These are phyloP conservation scores for Theristicus caerulescens DNA, from an alignment of 2,113 vertebrate genomes.

Conservation along the genomic window DNA sequence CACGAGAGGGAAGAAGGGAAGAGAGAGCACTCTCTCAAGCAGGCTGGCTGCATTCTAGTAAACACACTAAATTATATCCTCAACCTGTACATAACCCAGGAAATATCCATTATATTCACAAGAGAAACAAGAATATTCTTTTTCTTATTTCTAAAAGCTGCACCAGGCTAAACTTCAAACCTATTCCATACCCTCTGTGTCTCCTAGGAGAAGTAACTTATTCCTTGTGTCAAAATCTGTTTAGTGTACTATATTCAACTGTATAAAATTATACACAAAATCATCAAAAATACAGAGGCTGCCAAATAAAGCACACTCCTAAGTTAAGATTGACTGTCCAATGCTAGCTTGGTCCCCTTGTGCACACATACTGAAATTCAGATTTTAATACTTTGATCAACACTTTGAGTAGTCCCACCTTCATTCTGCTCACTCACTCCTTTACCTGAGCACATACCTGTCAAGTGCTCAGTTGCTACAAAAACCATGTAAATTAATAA, in stretches of 20 bases:
- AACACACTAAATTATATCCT: neutral
- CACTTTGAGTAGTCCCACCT: neutral
- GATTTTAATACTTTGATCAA: neutral
- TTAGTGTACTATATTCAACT: neutral
- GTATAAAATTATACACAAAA: neutral
- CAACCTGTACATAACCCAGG: neutral
- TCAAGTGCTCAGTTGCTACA: neutral
- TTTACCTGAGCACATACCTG: neutral
- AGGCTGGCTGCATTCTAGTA: conserved; percentile 4
- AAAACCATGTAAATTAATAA: neutral
- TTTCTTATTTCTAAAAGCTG: neutral
- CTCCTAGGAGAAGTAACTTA: neutral
- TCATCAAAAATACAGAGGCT: neutral
- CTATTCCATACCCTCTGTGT: neutral
- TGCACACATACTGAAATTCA: neutral
- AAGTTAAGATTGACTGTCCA: neutral
- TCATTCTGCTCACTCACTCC: neutral
- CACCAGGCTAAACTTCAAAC: neutral
- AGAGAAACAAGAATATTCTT: neutral
- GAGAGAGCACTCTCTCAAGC: neutral
- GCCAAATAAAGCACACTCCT: neutral
- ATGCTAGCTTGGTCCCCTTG: neutral
- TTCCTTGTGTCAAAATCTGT: neutral
- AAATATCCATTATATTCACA: neutral
- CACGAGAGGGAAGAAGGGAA: neutral